These are phyloP conservation scores for Carpatolechia fugitivella DNA, from an alignment of 2,888 invertebrate species.

Conservation along the genomic window DNA sequence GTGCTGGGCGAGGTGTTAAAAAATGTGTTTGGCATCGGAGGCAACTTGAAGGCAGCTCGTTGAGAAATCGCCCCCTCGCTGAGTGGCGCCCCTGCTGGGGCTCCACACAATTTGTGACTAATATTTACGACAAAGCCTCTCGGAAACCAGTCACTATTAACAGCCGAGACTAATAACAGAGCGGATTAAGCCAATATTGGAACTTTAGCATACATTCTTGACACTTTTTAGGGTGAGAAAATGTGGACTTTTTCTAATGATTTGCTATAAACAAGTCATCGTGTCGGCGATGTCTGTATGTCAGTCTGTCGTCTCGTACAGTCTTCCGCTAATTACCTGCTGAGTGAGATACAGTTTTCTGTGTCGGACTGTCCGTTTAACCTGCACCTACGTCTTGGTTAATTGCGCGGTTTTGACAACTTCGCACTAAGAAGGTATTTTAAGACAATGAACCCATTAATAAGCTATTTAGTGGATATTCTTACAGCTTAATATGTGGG, in stretches of 20 bases:
- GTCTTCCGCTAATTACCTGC: constrained; percentile 64
- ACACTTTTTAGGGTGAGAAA: constrained; percentile 49
- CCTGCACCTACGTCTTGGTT: constrained; percentile 41
- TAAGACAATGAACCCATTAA: constrained; percentile 41
- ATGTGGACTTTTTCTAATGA: constrained; percentile 43
- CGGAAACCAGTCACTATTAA: constrained; percentile 61
- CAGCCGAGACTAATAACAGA: constrained; percentile 51
- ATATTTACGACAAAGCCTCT: constrained; percentile 73
- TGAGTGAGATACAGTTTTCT: constrained; percentile 34
- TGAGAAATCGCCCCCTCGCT: constrained; percentile 77
- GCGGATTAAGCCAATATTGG: constrained; percentile 49
- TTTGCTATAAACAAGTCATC: constrained; percentile 65
- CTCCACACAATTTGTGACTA: constrained; percentile 68
- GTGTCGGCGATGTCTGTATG: constrained; percentile 41
- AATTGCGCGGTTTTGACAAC: constrained; percentile 62
- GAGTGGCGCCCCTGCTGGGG: constrained; percentile 69
- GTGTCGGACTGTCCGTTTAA: constrained; percentile 9
- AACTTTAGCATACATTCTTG: constrained; percentile 42
- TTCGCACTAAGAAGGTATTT: constrained; percentile 49
- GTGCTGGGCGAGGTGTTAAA: constrained; percentile 66
- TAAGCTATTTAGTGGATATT: background rate
- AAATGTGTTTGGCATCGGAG: constrained; percentile 73
- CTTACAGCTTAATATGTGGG: too few species aligned
- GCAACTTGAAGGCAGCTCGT: constrained; percentile 43
- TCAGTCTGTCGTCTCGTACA: constrained; percentile 65